Conservation (phyloP, 1,140 invertebrate species). For the Ceratitis capitata region DNA sequence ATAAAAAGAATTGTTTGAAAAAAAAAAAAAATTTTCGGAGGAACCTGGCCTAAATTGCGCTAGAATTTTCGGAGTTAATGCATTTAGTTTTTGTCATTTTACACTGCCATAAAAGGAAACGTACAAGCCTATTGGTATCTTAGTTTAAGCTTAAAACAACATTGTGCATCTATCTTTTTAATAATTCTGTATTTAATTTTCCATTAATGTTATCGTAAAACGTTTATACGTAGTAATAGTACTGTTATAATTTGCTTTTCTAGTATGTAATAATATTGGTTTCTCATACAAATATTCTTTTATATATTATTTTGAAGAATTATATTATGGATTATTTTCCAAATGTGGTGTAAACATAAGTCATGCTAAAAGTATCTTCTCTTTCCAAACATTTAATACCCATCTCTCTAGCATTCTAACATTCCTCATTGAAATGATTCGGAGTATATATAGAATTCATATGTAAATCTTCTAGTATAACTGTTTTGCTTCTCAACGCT, state of each 20-base stretch:
- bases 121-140: too few relatives aligned
- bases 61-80: too few relatives aligned
- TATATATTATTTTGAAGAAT: background rate
- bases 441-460: background rate
- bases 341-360: background rate
- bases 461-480: background rate
- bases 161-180: too few relatives aligned
- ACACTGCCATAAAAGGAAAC: too few relatives aligned
- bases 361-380: background rate
- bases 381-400: background rate
- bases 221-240: slow-evolving; percentile 2
- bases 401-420: background rate
- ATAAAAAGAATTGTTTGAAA: too few relatives aligned
- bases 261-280: background rate
- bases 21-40: too few relatives aligned
- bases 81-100: too few relatives aligned
- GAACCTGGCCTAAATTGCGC: too few relatives aligned
- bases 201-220: background rate
- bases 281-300: slow-evolving; percentile 24
- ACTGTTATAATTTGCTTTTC: background rate
- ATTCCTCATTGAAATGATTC: background rate
- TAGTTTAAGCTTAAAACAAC: too few relatives aligned
- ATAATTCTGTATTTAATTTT: slow-evolving; percentile 1
- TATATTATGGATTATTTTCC: background rate
- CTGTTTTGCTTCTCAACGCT: background rate